phyloP scores from a whole-genome alignment of 2,113 vertebrate genomes.

The Rhizomys pruinosus region DNA sequence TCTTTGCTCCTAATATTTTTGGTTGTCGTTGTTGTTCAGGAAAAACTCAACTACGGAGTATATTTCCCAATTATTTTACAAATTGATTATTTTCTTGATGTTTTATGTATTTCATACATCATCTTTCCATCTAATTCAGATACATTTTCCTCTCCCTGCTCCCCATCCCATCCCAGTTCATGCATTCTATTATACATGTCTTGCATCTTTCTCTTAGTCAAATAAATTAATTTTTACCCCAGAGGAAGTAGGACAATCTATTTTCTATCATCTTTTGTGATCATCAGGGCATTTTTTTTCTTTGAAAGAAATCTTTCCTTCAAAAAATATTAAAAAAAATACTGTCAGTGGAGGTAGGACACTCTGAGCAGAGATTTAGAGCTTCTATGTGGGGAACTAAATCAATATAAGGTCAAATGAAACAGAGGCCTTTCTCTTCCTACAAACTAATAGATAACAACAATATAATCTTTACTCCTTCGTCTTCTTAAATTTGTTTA shows the following conservation, averaged over 20 bases:
- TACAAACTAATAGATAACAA: conserved; percentile 50
- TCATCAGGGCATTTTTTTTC: conserved; percentile 21
- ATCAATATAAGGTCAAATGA: conserved; percentile 67
- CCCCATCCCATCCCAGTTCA: too few species aligned
- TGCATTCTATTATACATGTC: too few species aligned
- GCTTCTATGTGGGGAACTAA: conserved; percentile 56
- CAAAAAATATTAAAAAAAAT: conserved; percentile 28
- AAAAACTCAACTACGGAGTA: conserved; percentile 22
- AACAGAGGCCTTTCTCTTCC: not conserved
- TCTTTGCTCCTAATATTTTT: not conserved
- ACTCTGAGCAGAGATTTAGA: conserved; percentile 44
- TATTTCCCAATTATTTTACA: conserved; percentile 51
- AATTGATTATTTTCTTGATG: conserved; percentile 52
- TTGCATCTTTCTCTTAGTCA: too few species aligned
- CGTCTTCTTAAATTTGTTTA: not conserved
- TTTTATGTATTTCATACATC: too few species aligned
- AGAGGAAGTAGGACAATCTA: not conserved
- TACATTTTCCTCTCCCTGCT: too few species aligned
- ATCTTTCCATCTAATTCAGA: too few species aligned
- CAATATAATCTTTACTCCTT: conserved; percentile 27
- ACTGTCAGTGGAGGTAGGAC: not conserved
- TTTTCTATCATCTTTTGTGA: conserved; percentile 36
- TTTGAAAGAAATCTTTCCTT: conserved; percentile 52
- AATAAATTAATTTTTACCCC: conserved; percentile 50
- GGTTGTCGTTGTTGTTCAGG: not conserved